A percentile compares a stretch with the other conserved stretches of the same genome.
phyloP scores from a whole-genome alignment of 2,113 vertebrate genomes.

The Microcebus jonahi region DNA sequence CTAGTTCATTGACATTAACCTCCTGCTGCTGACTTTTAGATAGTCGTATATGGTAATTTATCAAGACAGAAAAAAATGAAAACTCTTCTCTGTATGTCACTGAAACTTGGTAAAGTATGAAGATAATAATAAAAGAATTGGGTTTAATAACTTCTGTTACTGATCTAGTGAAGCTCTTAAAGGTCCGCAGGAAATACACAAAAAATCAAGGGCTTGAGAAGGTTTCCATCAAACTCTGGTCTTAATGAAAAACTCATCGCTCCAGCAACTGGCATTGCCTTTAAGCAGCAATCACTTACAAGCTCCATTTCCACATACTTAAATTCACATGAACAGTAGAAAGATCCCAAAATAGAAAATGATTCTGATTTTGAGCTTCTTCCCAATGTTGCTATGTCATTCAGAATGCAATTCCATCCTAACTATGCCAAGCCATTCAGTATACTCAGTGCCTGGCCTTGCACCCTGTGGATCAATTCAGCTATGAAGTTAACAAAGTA shows the following conservation, averaged over 20 bases:
- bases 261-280: background rate
- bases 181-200: background rate
- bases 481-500: constrained; percentile 63
- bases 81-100: background rate
- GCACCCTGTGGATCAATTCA: constrained; percentile 60
- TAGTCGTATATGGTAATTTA: constrained; percentile 52
- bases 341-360: constrained; percentile 18
- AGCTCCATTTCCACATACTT: background rate
- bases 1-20: constrained; percentile 85
- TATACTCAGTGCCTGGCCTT: constrained; percentile 32
- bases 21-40: constrained; percentile 75
- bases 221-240: background rate
- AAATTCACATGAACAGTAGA: constrained; percentile 11
- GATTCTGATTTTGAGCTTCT: background rate
- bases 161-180: background rate
- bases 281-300: background rate
- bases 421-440: background rate
- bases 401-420: constrained; percentile 14
- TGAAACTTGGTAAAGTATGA: background rate
- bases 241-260: background rate
- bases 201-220: background rate
- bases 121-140: background rate
- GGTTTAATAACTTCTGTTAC: background rate
- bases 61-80: constrained; percentile 64
- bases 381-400: constrained; percentile 25